Evolutionary conservation across 2,888 invertebrate species (phyloP).

Genomic region (Phyto melanocephala): DNA sequence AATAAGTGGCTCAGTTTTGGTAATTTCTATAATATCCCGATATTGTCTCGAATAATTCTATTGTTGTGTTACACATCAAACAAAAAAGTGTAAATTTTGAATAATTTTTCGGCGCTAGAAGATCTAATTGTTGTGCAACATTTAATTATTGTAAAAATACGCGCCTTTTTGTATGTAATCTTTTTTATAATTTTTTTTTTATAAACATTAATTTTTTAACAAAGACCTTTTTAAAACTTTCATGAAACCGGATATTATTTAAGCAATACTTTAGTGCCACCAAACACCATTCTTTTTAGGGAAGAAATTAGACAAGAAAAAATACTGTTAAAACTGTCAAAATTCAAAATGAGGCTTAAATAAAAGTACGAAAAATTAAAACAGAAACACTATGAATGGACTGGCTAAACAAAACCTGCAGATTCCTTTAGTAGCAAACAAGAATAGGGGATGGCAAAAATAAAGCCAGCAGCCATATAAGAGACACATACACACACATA

Average conservation of each 20-base stretch:
- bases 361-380: neutral
- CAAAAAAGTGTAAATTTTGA: too few relatives aligned
- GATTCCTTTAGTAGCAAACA: conserved; percentile 1
- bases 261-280: neutral
- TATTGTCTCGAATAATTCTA: too few relatives aligned
- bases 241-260: too few relatives aligned
- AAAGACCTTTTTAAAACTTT: too few relatives aligned
- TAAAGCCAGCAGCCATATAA: neutral
- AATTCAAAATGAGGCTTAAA: neutral
- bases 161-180: too few relatives aligned
- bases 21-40: too few relatives aligned
- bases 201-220: too few relatives aligned
- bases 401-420: conserved; percentile 20
- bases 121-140: too few relatives aligned
- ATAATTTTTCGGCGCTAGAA: too few relatives aligned
- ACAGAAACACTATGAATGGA: neutral
- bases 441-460: neutral
- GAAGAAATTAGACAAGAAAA: neutral
- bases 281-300: neutral
- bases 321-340: neutral
- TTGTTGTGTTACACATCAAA: too few relatives aligned
- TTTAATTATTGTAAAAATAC: too few relatives aligned
- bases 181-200: neutral
- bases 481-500: neutral
- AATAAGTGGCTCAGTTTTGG: too few relatives aligned